These are phyloP conservation scores for Torymus tubicola DNA, from an alignment of 2,888 invertebrate species.

Conservation along the genomic window DNA sequence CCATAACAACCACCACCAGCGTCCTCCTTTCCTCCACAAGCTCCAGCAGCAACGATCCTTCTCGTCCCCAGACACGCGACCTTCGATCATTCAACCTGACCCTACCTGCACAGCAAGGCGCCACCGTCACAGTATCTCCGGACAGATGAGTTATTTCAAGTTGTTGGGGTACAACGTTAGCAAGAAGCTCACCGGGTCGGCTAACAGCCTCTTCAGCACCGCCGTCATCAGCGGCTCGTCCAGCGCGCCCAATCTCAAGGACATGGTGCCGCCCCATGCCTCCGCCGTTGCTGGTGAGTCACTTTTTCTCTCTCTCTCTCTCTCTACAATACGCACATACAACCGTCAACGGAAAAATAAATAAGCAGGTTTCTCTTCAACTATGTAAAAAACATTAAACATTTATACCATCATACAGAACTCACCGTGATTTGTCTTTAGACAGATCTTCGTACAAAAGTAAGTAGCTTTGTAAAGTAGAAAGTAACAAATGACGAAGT, in stretches of 20 bases:
- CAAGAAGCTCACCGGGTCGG: slow-evolving; percentile 83
- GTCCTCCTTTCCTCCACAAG: slow-evolving; percentile 62
- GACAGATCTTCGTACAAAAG: neutral
- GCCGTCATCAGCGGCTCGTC: slow-evolving; percentile 97
- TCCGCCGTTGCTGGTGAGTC: slow-evolving; percentile 85
- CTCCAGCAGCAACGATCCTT: slow-evolving; percentile 74
- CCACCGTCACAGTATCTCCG: slow-evolving; percentile 97
- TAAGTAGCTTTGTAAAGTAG: neutral
- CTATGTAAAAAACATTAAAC: too few species aligned
- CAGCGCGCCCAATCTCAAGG: slow-evolving; percentile 92
- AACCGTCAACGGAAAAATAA: too few species aligned
- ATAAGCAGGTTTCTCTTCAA: too few species aligned
- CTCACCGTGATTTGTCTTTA: neutral
- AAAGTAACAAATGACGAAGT: too few species aligned
- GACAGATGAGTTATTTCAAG: slow-evolving; percentile 96
- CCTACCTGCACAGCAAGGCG: slow-evolving; percentile 82
- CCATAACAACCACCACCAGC: slow-evolving; percentile 45
- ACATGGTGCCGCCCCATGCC: slow-evolving; percentile 88
- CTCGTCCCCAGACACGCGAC: slow-evolving; percentile 74
- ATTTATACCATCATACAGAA: neutral
- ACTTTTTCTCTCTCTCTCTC: neutral
- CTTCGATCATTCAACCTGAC: slow-evolving; percentile 75
- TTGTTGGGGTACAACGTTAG: slow-evolving; percentile 88
- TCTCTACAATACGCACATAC: too few species aligned
- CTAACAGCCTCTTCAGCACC: slow-evolving; percentile 94